Base-by-base conservation (phyloP, 2,113 vertebrate species). In the Rousettus leschenaultii region DNA sequence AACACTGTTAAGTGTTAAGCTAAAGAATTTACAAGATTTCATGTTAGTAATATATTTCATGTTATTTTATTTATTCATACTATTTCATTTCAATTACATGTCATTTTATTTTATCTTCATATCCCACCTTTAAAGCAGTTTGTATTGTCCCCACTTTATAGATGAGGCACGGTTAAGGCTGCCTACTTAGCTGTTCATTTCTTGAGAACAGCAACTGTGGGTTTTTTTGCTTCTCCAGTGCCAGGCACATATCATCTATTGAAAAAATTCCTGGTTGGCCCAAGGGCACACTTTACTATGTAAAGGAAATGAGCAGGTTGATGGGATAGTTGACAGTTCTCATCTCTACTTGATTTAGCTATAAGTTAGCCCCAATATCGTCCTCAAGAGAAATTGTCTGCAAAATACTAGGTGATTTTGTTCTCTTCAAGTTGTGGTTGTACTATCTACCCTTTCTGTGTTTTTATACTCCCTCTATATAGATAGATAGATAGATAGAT, bases 81-180 rank as follows among this genome's bases (percentile, higher is more conserved):
- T 77, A 45, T 86, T 77, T 71, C 48, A 51, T 71, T 91, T 91
- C 57, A 70, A 26, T 26, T 65, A 70, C n/a, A 82, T 82, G 75
- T 86, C 59, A 51, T 59, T 83, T 95, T 65, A 66, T 92, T 95
- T 92, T 74, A 91, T 24, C 86, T 89, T 85, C 59, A 74, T 51
- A 45, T 55, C 21, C 66, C 59, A 91, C 30, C 48, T 84, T 66
- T 55, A 85, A 89, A 94, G n/a, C 33, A 75, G 35, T 4, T 68
- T 95, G 19, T 61, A 51, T 71, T 33, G 66, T 33, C 24, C 40
- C 28, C 21, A 59, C 51, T 91, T 93, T 83, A 70, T 9, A 77
- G 48, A 63, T 84, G 65, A 84, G 30, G 63, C 45, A 71, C 12
- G 16, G 26, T 82, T 70, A 79, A 71, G 51, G 53, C 33, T 93